Evolutionary conservation across 2,113 vertebrate genomes (phyloP), one percentile per base, ranked within the genome.

Genomic region (Ranitomeya imitator): DNA sequence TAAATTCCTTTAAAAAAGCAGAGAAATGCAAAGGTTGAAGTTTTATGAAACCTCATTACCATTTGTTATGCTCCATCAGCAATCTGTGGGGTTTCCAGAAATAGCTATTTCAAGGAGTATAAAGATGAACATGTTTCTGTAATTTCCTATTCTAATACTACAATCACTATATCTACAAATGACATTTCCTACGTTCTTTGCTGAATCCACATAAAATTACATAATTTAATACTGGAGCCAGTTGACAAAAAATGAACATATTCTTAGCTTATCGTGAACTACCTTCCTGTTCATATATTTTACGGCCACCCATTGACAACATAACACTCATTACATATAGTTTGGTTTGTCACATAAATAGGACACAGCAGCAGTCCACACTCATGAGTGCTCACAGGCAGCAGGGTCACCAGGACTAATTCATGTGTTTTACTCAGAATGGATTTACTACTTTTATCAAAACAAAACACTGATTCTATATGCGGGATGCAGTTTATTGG

Each of bases 291-390:
- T 83, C 52, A 65, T 83, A 69, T 52, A 54, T 65, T 67, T 52
- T 83, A 54, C 21, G 14, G 51, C 81, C 45, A 15, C 61, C 81
- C 60, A 83, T 83, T 52, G 61, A 52, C 63, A 69, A 21, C 61
- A 45, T 54, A 26, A 69, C 51, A 63, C 45, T 83, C 45, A 83
- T 83, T 83, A 69, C 13, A 69, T 12, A 16, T 21, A 54, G 81
- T 69, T 15, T 69, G 63, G 69, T 83, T 69, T 69, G 81, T 69
- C 59, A 67, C 77, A 23, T n/a, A 83, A 83, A 83, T 83, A 83
- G 81, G 81, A 18, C 81, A 83, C 81, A 83, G 81, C 81, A 83
- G 81, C 51, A 69, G 21, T 83, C 61, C 81, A 54, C 21, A 54
- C 21, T 61, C 19, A n/a, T 67, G 21, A 67, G 31, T 67, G 37